Percentiles rank a stretch among this genome's conserved stretches.
Conservation (phyloP, 2,113 vertebrate genomes). For the Chloebia gouldiae region DNA sequence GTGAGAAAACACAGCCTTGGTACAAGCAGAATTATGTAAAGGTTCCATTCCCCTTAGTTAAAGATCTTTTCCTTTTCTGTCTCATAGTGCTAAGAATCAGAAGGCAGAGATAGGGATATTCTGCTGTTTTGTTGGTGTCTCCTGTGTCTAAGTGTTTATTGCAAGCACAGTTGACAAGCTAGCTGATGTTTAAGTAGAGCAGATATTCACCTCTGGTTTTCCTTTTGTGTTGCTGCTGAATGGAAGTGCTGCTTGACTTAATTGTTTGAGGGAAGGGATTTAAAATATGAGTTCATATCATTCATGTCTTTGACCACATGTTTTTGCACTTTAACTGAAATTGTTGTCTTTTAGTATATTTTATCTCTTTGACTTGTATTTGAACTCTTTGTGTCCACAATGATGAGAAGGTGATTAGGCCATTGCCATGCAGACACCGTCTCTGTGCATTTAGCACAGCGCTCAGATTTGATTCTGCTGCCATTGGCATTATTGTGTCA, state of each 20-base stretch:
- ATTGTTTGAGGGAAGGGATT: neutral
- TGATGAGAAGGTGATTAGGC: constrained; percentile 29
- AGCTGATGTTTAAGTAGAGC: neutral
- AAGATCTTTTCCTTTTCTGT: neutral
- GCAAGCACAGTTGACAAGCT: neutral
- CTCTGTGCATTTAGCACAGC: neutral
- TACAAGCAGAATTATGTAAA: neutral
- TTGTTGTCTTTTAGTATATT: constrained; percentile 7
- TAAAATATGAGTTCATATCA: constrained; percentile 5
- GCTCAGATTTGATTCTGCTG: constrained; percentile 42
- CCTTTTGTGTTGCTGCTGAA: neutral
- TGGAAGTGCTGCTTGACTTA: neutral
- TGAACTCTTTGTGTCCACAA: neutral
- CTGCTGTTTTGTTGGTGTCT: neutral
- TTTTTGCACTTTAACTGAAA: constrained; percentile 8
- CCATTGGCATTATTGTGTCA: neutral
- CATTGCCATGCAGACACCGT: neutral
- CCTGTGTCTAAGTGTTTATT: neutral
- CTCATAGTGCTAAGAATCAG: neutral
- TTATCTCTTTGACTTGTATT: constrained; percentile 36
- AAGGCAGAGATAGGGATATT: neutral
- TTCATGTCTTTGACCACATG: neutral
- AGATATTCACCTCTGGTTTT: neutral
- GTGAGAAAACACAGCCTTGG: constrained; percentile 22
- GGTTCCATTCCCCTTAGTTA: neutral